Conservation (phyloP, 2,888 invertebrate genomes). For the Drosophila kambysellisi region DNA sequence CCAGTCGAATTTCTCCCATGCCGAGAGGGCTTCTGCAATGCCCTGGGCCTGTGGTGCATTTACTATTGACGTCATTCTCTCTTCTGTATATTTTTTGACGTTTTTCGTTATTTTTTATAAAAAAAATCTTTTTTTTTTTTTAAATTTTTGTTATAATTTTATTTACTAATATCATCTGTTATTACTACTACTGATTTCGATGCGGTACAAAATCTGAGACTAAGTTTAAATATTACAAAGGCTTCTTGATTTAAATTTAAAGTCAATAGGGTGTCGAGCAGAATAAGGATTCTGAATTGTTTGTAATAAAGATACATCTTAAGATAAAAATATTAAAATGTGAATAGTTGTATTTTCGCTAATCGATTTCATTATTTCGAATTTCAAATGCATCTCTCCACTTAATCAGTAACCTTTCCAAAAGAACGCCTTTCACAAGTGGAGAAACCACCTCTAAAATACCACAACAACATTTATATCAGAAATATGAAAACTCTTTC, state of each 20-base stretch:
- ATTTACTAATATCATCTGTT: not conserved
- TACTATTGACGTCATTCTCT: conserved; percentile 16
- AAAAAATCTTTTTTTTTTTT: not conserved
- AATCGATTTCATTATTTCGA: too few species aligned
- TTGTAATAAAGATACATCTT: not conserved
- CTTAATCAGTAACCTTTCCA: not conserved
- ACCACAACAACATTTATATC: not conserved
- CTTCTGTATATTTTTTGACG: not conserved
- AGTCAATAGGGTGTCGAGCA: accelerated
- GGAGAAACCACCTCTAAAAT: not conserved
- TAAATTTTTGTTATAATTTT: not conserved
- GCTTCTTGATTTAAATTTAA: conserved; percentile 1
- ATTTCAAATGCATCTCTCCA: not conserved
- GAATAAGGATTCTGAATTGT: not conserved
- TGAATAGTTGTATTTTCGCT: not conserved
- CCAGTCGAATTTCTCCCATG: conserved; percentile 78
- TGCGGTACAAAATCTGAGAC: not conserved
- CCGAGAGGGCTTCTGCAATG: conserved; percentile 6
- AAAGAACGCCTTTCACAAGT: not conserved
- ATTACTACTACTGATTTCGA: not conserved
- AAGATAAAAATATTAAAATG: too few species aligned
- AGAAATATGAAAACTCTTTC: not conserved
- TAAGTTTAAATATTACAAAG: not conserved
- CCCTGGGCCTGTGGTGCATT: not conserved
- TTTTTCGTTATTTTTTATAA: not conserved